Percentiles rank a stretch among this genome's conserved stretches.
These are phyloP conservation scores for Coenonympha arcania DNA, from an alignment of 2,888 invertebrate species.

Conservation along the genomic window DNA sequence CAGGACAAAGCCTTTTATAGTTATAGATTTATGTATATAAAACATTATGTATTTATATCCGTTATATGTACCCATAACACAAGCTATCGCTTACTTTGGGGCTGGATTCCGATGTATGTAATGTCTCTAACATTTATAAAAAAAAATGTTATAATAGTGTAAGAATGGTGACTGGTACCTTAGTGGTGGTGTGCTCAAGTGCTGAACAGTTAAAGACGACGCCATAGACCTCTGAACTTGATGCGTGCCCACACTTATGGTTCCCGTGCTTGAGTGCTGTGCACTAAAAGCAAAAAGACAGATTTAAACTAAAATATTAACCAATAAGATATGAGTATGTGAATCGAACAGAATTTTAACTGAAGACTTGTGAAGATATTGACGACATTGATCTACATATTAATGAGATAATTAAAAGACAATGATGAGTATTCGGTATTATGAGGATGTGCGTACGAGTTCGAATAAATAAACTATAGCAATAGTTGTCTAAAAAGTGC, in stretches of 20 bases:
- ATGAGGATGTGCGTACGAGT: background rate
- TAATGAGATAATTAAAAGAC: slow-evolving; percentile 2
- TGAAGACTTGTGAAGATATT: slow-evolving; percentile 1
- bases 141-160: too few species aligned
- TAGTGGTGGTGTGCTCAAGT: slow-evolving; percentile 60
- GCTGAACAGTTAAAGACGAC: slow-evolving; percentile 66
- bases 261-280: slow-evolving; percentile 52
- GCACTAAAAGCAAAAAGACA: slow-evolving; percentile 36
- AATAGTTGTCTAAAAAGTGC: background rate
- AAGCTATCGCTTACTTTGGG: too few species aligned
- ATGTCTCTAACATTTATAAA: too few species aligned
- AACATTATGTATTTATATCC: too few species aligned
- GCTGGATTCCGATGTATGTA: too few species aligned
- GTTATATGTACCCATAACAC: too few species aligned
- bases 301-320: background rate
- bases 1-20: too few species aligned
- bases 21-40: too few species aligned
- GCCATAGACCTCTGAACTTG: slow-evolving; percentile 64
- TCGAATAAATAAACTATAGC: slow-evolving; percentile 4
- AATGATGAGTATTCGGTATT: slow-evolving; percentile 3
- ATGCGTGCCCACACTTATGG: slow-evolving; percentile 54
- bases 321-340: background rate
- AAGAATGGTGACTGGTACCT: too few species aligned
- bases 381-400: slow-evolving; percentile 3
- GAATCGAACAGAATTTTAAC: background rate